Evolutionary conservation across 2,113 vertebrate genomes (phyloP).

Genomic region (Piprites chloris): DNA sequence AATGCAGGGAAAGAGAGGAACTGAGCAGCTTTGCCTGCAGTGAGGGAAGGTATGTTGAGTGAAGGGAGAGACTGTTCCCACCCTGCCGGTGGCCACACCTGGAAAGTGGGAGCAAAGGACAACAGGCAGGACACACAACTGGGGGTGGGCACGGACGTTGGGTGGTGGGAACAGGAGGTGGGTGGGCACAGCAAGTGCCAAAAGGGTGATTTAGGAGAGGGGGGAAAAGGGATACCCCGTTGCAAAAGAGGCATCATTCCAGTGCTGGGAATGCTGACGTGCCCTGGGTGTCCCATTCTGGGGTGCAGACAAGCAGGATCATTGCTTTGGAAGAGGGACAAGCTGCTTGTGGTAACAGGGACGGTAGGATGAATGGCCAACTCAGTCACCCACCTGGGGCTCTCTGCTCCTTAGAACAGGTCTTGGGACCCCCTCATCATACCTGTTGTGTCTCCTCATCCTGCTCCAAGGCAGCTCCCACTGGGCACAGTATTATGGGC

Average conservation of each 20-base stretch:
- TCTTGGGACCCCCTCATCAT: background rate
- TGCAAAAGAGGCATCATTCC: background rate
- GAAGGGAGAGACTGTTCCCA: background rate
- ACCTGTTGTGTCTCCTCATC: background rate
- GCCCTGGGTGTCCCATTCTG: background rate
- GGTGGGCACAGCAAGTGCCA: background rate
- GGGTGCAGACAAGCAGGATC: background rate
- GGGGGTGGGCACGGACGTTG: rapidly evolving
- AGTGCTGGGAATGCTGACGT: background rate
- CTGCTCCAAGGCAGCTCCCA: background rate
- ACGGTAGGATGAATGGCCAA: background rate
- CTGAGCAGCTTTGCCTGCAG: background rate
- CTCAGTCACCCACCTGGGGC: background rate
- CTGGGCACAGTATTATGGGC: background rate
- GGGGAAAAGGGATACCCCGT: background rate
- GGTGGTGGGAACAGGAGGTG: background rate
- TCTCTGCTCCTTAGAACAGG: background rate
- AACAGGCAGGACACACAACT: background rate
- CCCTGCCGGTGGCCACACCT: background rate
- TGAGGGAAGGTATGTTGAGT: background rate
- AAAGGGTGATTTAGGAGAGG: rapidly evolving
- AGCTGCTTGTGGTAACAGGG: background rate
- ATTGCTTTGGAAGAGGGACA: background rate
- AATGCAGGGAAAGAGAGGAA: background rate
- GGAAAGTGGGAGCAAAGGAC: background rate